Percentiles rank a stretch among this genome's conserved stretches.
phyloP scores from a whole-genome alignment of 2,113 vertebrate genomes.

The Pelusios castaneus region DNA sequence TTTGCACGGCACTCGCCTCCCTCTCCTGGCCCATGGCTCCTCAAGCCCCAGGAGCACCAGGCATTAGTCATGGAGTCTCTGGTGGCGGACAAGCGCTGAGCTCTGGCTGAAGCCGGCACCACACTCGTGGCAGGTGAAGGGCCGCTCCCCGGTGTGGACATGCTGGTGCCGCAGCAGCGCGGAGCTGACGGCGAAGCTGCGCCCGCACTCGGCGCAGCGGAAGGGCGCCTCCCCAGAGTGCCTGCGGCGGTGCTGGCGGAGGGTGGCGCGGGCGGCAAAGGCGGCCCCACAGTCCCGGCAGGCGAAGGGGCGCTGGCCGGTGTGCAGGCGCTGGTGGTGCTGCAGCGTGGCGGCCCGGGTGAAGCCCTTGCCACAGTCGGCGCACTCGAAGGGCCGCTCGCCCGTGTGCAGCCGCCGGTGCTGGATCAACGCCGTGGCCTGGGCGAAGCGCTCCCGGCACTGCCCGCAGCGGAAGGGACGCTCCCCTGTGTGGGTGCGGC shows the following conservation, averaged over 20 bases:
- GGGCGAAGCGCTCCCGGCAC: neutral
- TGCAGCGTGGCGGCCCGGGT: neutral
- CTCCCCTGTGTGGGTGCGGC: neutral
- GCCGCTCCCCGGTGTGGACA: neutral
- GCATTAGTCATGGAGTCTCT: neutral
- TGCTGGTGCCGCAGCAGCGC: neutral
- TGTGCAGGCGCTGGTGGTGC: neutral
- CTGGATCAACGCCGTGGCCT: neutral
- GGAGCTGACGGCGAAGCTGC: neutral
- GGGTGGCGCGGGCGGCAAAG: neutral
- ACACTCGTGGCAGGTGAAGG: neutral
- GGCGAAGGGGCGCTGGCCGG: neutral
- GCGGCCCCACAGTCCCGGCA: neutral
- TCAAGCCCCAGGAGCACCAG: too few species aligned
- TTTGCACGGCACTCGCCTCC: neutral
- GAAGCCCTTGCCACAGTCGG: neutral
- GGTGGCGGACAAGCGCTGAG: neutral
- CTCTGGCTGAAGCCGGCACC: neutral
- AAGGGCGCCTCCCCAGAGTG: neutral
- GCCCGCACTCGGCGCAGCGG: neutral
- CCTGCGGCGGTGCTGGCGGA: neutral
- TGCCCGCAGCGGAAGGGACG: neutral
- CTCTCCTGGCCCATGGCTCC: too few species aligned
- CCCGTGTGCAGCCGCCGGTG: neutral
- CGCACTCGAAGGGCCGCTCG: neutral